phyloP scores from a whole-genome alignment of 2,113 vertebrate species.

The Monarcha castaneiventris region DNA sequence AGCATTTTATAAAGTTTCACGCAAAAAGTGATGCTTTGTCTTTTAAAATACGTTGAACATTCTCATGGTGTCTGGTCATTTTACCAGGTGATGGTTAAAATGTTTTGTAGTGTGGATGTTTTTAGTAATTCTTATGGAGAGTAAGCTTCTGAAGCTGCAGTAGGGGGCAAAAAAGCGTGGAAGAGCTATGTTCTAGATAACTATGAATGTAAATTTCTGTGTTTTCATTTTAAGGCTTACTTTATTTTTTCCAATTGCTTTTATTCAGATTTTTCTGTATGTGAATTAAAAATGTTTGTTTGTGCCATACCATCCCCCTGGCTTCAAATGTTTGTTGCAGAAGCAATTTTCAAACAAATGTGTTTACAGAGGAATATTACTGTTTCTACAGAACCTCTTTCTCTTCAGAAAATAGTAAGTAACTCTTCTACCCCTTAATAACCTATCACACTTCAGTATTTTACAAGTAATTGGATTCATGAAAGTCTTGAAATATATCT shows the following conservation, averaged over 20 bases:
- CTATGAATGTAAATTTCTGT: background rate
- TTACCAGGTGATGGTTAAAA: background rate
- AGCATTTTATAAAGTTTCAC: background rate
- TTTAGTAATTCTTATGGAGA: background rate
- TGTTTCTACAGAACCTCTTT: conserved; percentile 76
- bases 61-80: background rate
- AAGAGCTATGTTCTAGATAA: background rate
- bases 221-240: background rate
- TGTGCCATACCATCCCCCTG: conserved; percentile 79
- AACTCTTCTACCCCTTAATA: background rate
- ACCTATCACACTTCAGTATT: background rate
- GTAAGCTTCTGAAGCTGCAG: background rate
- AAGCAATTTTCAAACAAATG: conserved; percentile 84
- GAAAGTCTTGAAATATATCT: background rate
- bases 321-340: conserved; percentile 85
- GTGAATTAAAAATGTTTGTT: conserved; percentile 77
- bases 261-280: conserved; percentile 76
- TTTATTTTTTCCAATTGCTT: background rate
- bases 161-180: background rate
- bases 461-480: background rate
- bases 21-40: background rate
- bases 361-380: conserved; percentile 74
- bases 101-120: background rate
- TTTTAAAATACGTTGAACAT: background rate
- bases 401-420: conserved; percentile 86